A percentile compares a stretch with the other conserved stretches of the same genome.
Evolutionary conservation across 1,140 invertebrate genomes (phyloP).

Genomic region (Polypedilum vanderplanki): DNA sequence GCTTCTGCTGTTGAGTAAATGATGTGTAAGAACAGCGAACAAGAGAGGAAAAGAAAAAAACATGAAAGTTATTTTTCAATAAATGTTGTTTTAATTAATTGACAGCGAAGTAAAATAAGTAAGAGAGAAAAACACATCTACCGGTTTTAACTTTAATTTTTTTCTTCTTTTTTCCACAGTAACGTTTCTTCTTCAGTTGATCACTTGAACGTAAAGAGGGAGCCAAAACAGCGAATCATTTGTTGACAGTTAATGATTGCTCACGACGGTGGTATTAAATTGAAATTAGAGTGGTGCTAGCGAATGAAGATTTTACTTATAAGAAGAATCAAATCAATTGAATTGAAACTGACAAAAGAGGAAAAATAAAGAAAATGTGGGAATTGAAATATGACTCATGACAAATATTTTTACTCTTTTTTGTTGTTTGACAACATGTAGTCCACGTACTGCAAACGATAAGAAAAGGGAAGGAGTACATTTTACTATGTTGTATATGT

Average conservation of each 20-base stretch:
- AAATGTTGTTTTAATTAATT: conserved; percentile 28
- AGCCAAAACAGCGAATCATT: conserved; percentile 2
- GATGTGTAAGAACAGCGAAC: background rate
- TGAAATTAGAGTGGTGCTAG: conserved; percentile 1
- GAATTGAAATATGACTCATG: conserved; percentile 6
- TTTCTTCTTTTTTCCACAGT: background rate
- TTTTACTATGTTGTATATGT: background rate
- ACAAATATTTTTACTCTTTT: conserved; percentile 7
- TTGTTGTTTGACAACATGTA: background rate
- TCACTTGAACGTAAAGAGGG: background rate
- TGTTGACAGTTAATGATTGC: background rate
- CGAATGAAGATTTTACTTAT: background rate
- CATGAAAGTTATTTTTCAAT: conserved; percentile 15
- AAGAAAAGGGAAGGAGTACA: background rate
- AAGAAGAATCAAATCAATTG: background rate
- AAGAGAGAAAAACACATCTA: background rate
- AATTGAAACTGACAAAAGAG: background rate
- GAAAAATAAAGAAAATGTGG: background rate
- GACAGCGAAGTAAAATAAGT: conserved; percentile 22
- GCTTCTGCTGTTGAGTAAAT: background rate
- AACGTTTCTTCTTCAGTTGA: background rate
- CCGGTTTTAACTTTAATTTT: background rate
- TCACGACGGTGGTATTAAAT: background rate
- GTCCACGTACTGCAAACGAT: background rate
- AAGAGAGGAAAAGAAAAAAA: background rate